These are phyloP conservation scores for Crocuta crocuta DNA, from an alignment of 2,113 vertebrate genomes.

Conservation along the genomic window DNA sequence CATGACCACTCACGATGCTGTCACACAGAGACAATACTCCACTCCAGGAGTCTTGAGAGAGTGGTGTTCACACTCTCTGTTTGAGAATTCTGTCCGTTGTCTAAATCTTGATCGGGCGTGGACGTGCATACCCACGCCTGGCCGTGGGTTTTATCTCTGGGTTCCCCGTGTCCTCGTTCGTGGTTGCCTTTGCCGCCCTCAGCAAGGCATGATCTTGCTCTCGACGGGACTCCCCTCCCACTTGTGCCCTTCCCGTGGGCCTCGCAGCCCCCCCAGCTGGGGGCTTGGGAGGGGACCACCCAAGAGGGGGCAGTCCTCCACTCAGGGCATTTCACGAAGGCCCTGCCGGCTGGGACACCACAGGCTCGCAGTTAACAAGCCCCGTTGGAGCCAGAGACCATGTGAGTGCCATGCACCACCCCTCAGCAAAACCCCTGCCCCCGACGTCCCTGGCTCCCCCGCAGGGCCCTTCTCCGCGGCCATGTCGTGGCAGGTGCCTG, in stretches of 20 bases:
- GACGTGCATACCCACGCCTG: accelerated
- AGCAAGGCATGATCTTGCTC: too few relatives aligned
- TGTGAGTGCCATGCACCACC: accelerated
- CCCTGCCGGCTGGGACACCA: background rate
- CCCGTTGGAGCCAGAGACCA: accelerated
- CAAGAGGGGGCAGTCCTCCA: too few relatives aligned
- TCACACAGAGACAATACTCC: background rate
- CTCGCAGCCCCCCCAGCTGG: background rate
- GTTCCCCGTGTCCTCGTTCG: accelerated
- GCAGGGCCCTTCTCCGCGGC: background rate
- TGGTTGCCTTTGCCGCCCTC: background rate
- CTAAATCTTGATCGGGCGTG: background rate
- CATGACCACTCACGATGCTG: background rate
- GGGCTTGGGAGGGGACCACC: background rate
- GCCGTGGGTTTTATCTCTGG: background rate
- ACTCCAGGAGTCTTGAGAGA: background rate
- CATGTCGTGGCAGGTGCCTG: accelerated
- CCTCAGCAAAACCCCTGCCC: background rate
- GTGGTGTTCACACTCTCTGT: background rate
- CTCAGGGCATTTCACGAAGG: background rate
- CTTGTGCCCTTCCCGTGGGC: background rate
- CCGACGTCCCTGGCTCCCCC: accelerated
- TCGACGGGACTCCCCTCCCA: background rate
- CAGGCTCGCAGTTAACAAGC: background rate
- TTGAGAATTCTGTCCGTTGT: background rate